These are phyloP conservation scores for Oeneis ivallda DNA, from an alignment of 2,888 invertebrate genomes.

Conservation along the genomic window DNA sequence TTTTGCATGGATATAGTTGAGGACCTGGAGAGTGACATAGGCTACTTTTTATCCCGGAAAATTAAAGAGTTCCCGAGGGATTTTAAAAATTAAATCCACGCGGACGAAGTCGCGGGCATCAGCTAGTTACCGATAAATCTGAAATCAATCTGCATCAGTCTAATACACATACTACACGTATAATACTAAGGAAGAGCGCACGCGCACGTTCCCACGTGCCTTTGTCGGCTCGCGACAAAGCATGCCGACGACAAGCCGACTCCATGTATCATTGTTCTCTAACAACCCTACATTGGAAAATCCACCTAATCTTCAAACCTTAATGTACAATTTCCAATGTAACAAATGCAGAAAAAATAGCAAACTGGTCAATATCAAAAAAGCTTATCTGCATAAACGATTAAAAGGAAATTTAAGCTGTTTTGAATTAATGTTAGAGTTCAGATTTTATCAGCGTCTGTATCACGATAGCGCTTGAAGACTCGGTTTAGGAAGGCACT, in stretches of 20 bases:
- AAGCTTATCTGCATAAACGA: constrained; percentile 38
- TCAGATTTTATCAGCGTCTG: constrained; percentile 33
- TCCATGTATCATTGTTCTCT: constrained; percentile 47
- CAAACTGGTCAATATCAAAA: constrained; percentile 40
- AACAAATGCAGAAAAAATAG: constrained; percentile 58
- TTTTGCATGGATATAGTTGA: no score
- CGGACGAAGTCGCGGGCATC: no score
- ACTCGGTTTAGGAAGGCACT: constrained; percentile 47
- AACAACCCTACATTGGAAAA: constrained; percentile 36
- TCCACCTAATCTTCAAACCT: constrained; percentile 42
- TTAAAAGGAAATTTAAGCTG: constrained; percentile 35
- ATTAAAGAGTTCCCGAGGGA: no score
- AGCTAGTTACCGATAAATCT: constrained; percentile 50
- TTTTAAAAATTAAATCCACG: no score
- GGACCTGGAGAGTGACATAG: no score
- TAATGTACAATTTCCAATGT: constrained; percentile 43
- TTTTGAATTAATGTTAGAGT: constrained; percentile 4
- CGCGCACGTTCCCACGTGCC: constrained; percentile 78
- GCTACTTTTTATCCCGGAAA: no score
- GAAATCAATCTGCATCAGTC: constrained; percentile 59
- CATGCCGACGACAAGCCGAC: constrained; percentile 68
- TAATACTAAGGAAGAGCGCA: constrained; percentile 64
- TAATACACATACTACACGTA: constrained; percentile 53
- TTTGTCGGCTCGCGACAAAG: constrained; percentile 80
- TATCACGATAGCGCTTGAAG: constrained; percentile 47